These are phyloP conservation scores for Hydrolagus affinis DNA, from an alignment of 2,113 vertebrate species.

Conservation along the genomic window DNA sequence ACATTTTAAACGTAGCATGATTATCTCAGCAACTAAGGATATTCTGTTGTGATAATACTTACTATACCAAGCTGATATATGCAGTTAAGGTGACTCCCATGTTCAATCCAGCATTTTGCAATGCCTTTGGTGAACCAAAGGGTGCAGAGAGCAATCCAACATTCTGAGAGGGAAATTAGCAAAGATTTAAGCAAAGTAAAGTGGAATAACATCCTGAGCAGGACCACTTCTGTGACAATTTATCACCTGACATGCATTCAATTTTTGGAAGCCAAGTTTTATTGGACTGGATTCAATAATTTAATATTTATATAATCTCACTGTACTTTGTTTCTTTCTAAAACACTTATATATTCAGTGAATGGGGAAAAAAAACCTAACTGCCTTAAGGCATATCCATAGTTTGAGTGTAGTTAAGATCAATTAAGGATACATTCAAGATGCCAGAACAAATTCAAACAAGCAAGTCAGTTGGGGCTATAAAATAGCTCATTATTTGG, in stretches of 20 bases:
- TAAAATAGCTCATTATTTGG: not conserved
- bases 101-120: not conserved
- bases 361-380: not conserved
- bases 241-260: slow-evolving; percentile 7
- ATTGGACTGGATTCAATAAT: not conserved
- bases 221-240: not conserved
- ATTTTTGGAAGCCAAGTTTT: not conserved
- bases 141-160: not conserved
- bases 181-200: not conserved
- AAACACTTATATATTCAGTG: not conserved
- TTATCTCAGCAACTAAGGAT: not conserved
- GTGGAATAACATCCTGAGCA: not conserved
- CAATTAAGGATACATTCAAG: not conserved
- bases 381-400: slow-evolving; percentile 1
- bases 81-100: not conserved
- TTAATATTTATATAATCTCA: not conserved
- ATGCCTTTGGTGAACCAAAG: not conserved
- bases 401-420: not conserved
- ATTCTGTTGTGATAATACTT: not conserved
- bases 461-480: not conserved
- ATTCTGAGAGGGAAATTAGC: not conserved
- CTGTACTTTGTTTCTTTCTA: not conserved
- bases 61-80: too few relatives aligned
- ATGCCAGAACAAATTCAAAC: not conserved
- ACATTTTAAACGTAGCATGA: too few relatives aligned